Percentiles rank a stretch among this genome's conserved stretches.
Conservation (phyloP, 2,888 invertebrate genomes). For the Lucinisca nassula region DNA sequence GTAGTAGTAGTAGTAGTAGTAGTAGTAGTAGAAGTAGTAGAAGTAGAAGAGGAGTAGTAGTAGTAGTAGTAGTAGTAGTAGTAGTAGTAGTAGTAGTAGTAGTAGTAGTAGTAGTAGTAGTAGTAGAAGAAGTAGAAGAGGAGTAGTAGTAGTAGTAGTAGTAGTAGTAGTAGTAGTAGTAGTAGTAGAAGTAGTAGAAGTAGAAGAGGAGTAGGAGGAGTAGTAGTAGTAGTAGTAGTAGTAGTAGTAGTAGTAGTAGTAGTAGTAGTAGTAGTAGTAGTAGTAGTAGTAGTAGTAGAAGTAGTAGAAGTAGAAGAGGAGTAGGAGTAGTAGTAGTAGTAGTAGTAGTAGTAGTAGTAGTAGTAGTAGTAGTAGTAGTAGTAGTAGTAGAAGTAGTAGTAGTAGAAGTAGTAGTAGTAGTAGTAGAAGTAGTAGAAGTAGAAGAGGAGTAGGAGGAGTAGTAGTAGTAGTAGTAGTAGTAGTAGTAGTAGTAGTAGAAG, state of each 20-base stretch:
- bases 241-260: conserved; percentile 30
- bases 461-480: conserved; percentile 13
- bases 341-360: conserved; percentile 20
- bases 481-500: conserved; percentile 25
- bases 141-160: too few relatives aligned
- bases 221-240: too few relatives aligned
- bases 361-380: conserved; percentile 35
- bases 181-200: background rate
- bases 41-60: too few relatives aligned
- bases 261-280: conserved; percentile 24
- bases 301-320: conserved; percentile 27
- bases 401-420: background rate
- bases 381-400: conserved; percentile 28
- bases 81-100: background rate
- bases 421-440: conserved; percentile 12
- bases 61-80: background rate
- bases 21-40: too few relatives aligned
- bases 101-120: background rate
- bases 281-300: conserved; percentile 25
- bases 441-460: too few relatives aligned
- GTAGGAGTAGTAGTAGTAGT: too few relatives aligned
- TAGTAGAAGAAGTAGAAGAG: conserved; percentile 19
- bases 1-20: too few relatives aligned
- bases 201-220: too few relatives aligned
- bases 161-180: conserved; percentile 17